Evolutionary conservation across 2,797 vertebrate species (phyloP), one percentile per base, ranked within the genome.

Genomic region (Aeoliscus strigatus): DNA sequence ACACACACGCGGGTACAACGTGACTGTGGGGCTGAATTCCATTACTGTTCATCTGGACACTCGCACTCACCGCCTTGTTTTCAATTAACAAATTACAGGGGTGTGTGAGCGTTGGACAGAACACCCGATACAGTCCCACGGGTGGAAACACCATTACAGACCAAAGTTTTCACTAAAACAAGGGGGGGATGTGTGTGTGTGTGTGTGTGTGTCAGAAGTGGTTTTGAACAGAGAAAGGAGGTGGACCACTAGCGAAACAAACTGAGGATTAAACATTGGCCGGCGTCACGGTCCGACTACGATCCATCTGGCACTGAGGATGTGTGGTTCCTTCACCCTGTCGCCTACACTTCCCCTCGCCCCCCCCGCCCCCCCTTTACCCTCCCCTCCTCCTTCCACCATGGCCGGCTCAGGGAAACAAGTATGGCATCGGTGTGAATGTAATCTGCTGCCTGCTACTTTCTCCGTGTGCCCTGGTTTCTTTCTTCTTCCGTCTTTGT

Each of bases 301-400:
- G 30, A 51, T 62, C 73, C 64, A 66, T 75, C 67, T 79, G 70
- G 78, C 56, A 60, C 28, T 38, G 55, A 36, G 51, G 24, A 25
- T 46, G 44, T 53, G 60, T 14, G 55, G 66, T 77, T 65, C 64
- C 49, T 63, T 73, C 67, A 71, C 48, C 51, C 51, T n/a, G 56
- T 73, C 60, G 40, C 69, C 65, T 73, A 39, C 48, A 57, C 66
- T 74, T 78, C 71, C 69, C 65, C 56, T 60, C 21, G 25, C 25
- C 13, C 6, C 28, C 25, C 10, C 27, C 47, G 47, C 13, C 60
- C 51, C 59, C 63, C 46, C 21, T 26, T 15, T 33, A n/a, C n/a
- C n/a, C n/a, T n/a, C n/a, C n/a, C n/a, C n/a, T n/a, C n/a, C n/a
- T n/a, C n/a, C n/a, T n/a, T n/a, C n/a, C n/a, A n/a, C n/a, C n/a